Evolutionary conservation across 2,797 vertebrate species (phyloP).

Genomic region (Balearica regulorum): DNA sequence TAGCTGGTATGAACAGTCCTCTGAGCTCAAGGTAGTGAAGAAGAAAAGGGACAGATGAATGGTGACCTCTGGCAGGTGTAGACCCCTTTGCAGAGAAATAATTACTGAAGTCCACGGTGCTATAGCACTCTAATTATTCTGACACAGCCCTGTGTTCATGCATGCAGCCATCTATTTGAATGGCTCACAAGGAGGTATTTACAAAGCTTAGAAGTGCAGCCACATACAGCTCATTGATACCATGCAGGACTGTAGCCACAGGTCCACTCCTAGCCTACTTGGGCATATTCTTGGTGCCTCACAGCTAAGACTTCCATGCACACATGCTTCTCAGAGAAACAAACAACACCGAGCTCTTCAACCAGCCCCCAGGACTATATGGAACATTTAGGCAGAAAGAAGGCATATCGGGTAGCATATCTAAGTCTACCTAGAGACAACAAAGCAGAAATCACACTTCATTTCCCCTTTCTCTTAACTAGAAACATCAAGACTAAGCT

Average conservation of each 20-base stretch:
- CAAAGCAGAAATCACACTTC: not conserved
- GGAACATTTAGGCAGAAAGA: not conserved
- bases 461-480: not conserved
- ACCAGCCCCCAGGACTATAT: not conserved
- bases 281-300: not conserved
- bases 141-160: not conserved
- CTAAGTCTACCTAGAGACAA: not conserved
- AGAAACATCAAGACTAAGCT: not conserved
- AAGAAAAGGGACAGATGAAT: not conserved
- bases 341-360: not conserved
- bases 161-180: not conserved
- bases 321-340: not conserved
- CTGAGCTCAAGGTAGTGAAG: not conserved
- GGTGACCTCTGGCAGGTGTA: constrained; percentile 17
- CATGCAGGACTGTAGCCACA: not conserved
- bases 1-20: constrained; percentile 6
- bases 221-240: not conserved
- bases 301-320: not conserved
- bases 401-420: not conserved
- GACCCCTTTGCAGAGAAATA: not conserved
- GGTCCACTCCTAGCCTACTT: not conserved
- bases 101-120: not conserved
- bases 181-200: not conserved
- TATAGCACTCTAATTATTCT: not conserved
- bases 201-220: not conserved